Base-by-base conservation (phyloP, 2,113 vertebrate species). In the Mastomys natalensis region DNA sequence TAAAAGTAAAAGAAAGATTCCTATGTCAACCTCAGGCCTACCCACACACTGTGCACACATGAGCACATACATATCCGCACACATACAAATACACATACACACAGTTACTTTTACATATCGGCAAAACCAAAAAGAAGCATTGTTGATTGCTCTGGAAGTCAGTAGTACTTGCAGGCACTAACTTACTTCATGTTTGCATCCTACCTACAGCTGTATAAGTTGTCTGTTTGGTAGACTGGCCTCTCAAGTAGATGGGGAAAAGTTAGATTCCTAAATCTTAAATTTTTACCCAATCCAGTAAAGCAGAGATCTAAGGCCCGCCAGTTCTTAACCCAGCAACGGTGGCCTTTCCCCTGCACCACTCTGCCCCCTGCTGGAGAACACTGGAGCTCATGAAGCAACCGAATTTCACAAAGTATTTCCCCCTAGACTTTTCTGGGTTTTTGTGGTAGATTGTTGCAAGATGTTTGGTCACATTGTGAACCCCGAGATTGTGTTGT, bases 311-410 rank as follows among this genome's bases (percentile, higher is more conserved):
- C 87, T 34, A 55, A 37, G 81, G 70, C 37, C 82, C 51, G 48
- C 31, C n/a, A 51, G 40, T 73, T 37, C 58, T 80, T 77, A 78
- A 40, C 11, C 5, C 0, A 26, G 34, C 5, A 13, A 77, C n/a
- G 3, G 8, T 62, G 58, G 62, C 62, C 53, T 96, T 72, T 64
- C 40, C 16, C 21, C 77, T 85, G 22, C 29, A 17, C 87, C 60
- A 93, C 58, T 77, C 58, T 93, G 95, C 95, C 96, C 37, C 72
- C 97, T 93, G 72, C 87, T 97, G 96, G 92, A 91, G n/a, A 37
- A 77, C 31, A 62, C 0, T n/a, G 17, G 73, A 15, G 66, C 7
- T 29, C 53, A 90, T 10, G 48, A 89, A 93, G 68, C 55, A 17
- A 40, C 89, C 45, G 77, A 82, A 31, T 51, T 70, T 60, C 53